A percentile compares a stretch with the other conserved stretches of the same genome.
Evolutionary conservation across 2,797 vertebrate genomes (phyloP).

Genomic region (Hyperoplus immaculatus): DNA sequence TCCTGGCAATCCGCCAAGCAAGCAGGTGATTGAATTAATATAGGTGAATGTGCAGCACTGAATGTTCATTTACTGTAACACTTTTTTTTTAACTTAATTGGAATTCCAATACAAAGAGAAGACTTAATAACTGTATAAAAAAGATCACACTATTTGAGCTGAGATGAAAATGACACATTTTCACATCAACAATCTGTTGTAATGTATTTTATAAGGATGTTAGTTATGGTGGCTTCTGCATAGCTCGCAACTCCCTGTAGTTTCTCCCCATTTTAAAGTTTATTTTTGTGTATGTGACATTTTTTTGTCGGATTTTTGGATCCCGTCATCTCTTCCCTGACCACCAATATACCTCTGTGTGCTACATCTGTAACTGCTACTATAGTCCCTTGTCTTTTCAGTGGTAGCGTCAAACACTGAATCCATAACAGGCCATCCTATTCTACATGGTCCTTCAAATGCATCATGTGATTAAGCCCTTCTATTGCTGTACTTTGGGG

Average conservation of each 20-base stretch:
- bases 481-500: background rate
- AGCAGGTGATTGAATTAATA: constrained; percentile 75
- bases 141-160: background rate
- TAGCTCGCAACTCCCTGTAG: background rate
- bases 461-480: too few relatives aligned
- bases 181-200: background rate
- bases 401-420: background rate
- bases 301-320: background rate
- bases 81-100: too few relatives aligned
- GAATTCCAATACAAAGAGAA: background rate
- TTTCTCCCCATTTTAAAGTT: constrained; percentile 2
- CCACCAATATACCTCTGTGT: background rate
- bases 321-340: background rate
- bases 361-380: background rate
- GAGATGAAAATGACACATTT: background rate
- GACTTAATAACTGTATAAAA: background rate
- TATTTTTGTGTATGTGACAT: background rate
- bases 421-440: too few relatives aligned
- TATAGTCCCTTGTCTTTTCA: background rate
- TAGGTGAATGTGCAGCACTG: constrained; percentile 9
- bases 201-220: background rate
- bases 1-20: constrained; percentile 81
- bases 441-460: too few relatives aligned
- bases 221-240: background rate
- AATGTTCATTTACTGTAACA: background rate